Evolutionary conservation across 2,113 vertebrate genomes (phyloP), one percentile per base, ranked within the genome.

Genomic region (Tor tambroides): DNA sequence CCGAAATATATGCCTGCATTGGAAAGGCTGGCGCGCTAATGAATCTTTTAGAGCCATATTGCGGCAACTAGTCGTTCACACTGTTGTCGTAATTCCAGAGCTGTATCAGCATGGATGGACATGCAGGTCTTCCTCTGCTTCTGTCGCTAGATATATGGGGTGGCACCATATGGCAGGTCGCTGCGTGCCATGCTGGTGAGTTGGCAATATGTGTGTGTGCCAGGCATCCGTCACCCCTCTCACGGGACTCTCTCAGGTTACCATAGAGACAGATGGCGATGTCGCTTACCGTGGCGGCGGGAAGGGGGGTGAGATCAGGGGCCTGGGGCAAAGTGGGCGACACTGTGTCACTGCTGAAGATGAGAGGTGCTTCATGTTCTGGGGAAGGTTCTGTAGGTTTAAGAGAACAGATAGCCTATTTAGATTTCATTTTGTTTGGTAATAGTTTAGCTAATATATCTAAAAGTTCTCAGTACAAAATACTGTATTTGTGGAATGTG

Each of bases 161-260:
- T 90, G 93, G 94, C 92, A 93, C 96, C 96, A 96, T 96, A 96
- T 96, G 96, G 95, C 95, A 92, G 90, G 93, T 94, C 89, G 93
- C 94, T 94, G 94, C 91, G 93, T 94, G 94, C 95, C 94, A 94
- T 96, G 94, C 94, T 94, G 94, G 95, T 92, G 92, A 92, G 93
- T 92, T 95, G 94, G 94, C 94, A 95, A 91, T 90, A 91, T 90
- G 90, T 88, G 91, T 86, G 91, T 94, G 94, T 93, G 94, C 86
- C 95, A 95, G 94, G 94, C 94, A 94, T 94, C 95, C 93, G 93
- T 95, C 94, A 94, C 91, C 85, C 89, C 87, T 90, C 94, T 94
- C 95, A 90, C 93, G 95, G 94, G 95, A 95, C 94, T 85, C 90
- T 90, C 93, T 93, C 91, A 89, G 94, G 94, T 95, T 95, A 93